These are phyloP conservation scores for Drosophila bifasciata DNA, from an alignment of 1,140 invertebrate species.

Conservation along the genomic window DNA sequence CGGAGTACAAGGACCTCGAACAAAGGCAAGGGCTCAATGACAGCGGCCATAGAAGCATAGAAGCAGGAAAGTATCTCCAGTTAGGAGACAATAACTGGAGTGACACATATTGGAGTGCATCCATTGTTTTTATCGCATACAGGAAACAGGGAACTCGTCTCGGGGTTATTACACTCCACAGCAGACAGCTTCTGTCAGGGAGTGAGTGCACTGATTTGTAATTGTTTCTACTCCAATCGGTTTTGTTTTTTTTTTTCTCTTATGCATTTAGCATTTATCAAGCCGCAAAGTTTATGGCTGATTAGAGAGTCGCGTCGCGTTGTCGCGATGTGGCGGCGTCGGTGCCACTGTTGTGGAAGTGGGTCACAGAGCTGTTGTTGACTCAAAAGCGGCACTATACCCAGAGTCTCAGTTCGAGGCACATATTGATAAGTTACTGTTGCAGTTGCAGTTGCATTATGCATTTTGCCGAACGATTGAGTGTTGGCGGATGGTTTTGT, in stretches of 20 bases:
- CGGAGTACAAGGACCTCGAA: constrained; percentile 37
- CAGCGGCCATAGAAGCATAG: constrained; percentile 24
- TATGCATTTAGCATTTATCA: constrained; percentile 41
- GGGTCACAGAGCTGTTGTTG: constrained; percentile 57
- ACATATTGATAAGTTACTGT: constrained; percentile 27
- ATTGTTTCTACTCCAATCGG: constrained; percentile 4
- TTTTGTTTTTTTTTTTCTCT: constrained; percentile 18
- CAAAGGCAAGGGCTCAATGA: constrained; percentile 36
- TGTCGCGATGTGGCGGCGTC: constrained; percentile 37
- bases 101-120: constrained; percentile 55
- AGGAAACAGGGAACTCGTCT: constrained; percentile 35
- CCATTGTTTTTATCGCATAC: constrained; percentile 53
- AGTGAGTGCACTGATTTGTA: constrained; percentile 24
- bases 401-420: constrained; percentile 42
- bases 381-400: constrained; percentile 49
- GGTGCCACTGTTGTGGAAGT: constrained; percentile 40
- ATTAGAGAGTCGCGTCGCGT: constrained; percentile 58
- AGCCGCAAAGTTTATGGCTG: constrained; percentile 42
- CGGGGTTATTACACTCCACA: constrained; percentile 53
- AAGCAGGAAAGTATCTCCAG: constrained; percentile 6
- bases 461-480: constrained; percentile 9
- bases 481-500: background rate
- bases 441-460: constrained; percentile 28
- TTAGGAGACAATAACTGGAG: constrained; percentile 42
- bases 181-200: constrained; percentile 18